Evolutionary conservation across 2,797 vertebrate species (phyloP).

Genomic region (Aphelocoma californica): DNA sequence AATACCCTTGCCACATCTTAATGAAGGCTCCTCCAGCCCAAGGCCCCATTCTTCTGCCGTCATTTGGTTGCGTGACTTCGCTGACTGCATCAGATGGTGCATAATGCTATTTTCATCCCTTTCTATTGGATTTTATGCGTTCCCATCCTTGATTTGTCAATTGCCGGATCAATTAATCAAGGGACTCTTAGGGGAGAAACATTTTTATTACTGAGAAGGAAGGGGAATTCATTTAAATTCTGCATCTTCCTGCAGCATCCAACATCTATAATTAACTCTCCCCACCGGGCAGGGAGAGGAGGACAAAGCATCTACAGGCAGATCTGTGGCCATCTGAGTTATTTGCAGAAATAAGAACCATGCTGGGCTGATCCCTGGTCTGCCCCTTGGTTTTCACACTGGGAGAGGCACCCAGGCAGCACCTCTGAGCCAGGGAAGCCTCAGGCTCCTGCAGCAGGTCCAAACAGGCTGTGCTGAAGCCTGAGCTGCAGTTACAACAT

Average conservation of each 20-base stretch:
- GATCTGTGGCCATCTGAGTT: neutral
- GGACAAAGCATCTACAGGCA: neutral
- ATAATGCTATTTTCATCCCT: slow-evolving; percentile 56
- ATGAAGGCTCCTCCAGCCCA: slow-evolving; percentile 37
- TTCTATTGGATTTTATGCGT: slow-evolving; percentile 48
- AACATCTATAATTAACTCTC: neutral
- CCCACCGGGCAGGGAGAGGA: neutral
- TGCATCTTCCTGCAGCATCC: neutral
- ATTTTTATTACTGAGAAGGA: slow-evolving; percentile 31
- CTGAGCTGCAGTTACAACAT: neutral
- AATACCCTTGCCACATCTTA: slow-evolving; percentile 51
- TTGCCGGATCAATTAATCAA: slow-evolving; percentile 57
- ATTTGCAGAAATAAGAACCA: neutral
- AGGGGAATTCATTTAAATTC: slow-evolving; percentile 39
- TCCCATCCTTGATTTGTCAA: slow-evolving; percentile 56
- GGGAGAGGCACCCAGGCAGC: neutral
- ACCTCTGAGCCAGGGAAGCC: neutral
- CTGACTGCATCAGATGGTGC: slow-evolving; percentile 39
- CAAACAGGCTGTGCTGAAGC: neutral
- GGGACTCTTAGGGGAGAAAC: slow-evolving; percentile 29
- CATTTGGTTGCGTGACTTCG: neutral
- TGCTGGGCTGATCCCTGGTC: neutral
- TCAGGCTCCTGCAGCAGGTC: neutral
- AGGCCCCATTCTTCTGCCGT: slow-evolving; percentile 45
- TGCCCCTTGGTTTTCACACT: neutral